A percentile compares a stretch with the other conserved stretches of the same genome.
These are phyloP conservation scores for Stigmatopora argus DNA, from an alignment of 2,113 vertebrate genomes.

Conservation along the genomic window DNA sequence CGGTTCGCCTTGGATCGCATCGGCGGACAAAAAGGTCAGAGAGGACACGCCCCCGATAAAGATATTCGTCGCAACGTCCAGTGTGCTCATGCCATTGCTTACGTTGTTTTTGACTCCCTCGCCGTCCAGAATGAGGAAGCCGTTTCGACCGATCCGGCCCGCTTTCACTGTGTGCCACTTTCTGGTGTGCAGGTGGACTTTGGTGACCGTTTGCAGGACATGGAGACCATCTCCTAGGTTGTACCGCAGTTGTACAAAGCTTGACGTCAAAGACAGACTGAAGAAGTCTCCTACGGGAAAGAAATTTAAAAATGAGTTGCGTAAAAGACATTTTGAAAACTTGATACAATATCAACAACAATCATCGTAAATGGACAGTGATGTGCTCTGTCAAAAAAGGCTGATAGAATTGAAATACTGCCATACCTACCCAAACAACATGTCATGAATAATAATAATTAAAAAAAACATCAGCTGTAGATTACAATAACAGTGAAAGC, in stretches of 20 bases:
- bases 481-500: not conserved
- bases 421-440: not conserved
- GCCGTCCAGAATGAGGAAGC: constrained; percentile 74
- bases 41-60: constrained; percentile 79
- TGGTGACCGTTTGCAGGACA: constrained; percentile 61
- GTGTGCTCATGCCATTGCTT: constrained; percentile 65
- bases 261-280: constrained; percentile 73
- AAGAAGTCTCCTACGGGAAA: constrained; percentile 80
- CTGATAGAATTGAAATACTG: not conserved
- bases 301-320: not conserved
- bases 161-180: constrained; percentile 75
- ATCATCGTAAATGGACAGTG: not conserved
- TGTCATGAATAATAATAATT: not conserved
- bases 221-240: constrained; percentile 75
- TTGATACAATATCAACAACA: not conserved
- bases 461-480: not conserved
- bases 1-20: constrained; percentile 70
- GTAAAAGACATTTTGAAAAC: not conserved
- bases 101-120: constrained; percentile 54
- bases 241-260: constrained; percentile 77
- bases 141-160: constrained; percentile 69
- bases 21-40: constrained; percentile 64
- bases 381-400: not conserved
- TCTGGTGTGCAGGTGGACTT: constrained; percentile 47
- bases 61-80: constrained; percentile 74